Base-by-base conservation (phyloP, 2,113 vertebrate genomes). In the Lipophrys pholis region DNA sequence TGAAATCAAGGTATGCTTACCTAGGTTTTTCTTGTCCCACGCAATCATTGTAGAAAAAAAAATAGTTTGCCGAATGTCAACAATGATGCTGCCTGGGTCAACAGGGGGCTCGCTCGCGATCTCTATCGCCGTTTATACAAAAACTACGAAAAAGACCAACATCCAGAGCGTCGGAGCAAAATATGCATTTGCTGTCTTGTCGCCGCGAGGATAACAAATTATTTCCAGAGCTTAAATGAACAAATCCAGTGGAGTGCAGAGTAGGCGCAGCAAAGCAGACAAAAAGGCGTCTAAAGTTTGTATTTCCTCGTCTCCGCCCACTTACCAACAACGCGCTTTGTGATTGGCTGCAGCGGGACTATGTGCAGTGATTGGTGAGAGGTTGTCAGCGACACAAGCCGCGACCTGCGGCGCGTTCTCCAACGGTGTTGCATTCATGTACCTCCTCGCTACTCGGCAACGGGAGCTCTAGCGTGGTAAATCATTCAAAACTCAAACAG, bases 311-410 rank as follows among this genome's bases (percentile, higher is more conserved):
- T 49, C 69, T 48, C 78, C 87, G 40, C 86, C 91, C 73, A 78
- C 45, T 38, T 9, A 5, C 17, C 14, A 87, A 82, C 46, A 72
- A 83, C 56, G 2, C 17, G n/a, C 14, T 30, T 40, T 58, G 2
- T 76, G 78, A 94, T 94, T 93, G 92, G 94, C 12, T 69, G 16
- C 70, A 0, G 11, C 0, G 6, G 6, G 50, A 5, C 15, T 5
- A 17, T 50, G 15, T 9, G 36, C 60, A 0, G 1, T 74, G 81
- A 91, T 91, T 92, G 90, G 92, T 63, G 8, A 69, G 14, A 0
- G 6, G 48, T 11, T 40, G 49, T 54, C 51, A 82, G 6, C 42
- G 7, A 16, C 6, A 11, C 17, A 5, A 11, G 0, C 79, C 87
- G 87, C 78, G 85, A 88, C 85, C 38, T 54, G 17, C 36, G 84